These are phyloP conservation scores for Pollenia griseotomentosa DNA, from an alignment of 2,888 invertebrate species.

Conservation along the genomic window DNA sequence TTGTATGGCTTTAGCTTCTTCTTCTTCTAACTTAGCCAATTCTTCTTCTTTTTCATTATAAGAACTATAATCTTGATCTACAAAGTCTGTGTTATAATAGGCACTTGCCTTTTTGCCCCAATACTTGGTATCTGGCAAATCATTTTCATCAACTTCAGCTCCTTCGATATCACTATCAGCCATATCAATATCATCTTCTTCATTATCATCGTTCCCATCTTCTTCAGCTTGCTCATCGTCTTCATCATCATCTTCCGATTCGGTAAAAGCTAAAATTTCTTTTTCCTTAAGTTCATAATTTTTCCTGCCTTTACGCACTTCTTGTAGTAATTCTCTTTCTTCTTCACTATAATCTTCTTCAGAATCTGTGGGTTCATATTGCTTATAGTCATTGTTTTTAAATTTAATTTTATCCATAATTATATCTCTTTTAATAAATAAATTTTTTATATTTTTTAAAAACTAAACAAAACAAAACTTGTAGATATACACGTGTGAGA, in stretches of 20 bases:
- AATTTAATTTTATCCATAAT: slow-evolving; percentile 79
- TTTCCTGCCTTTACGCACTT: slow-evolving; percentile 85
- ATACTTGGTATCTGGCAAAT: slow-evolving; percentile 91
- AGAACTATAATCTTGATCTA: slow-evolving; percentile 91
- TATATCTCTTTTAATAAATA: slow-evolving; percentile 26
- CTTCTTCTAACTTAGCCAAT: slow-evolving; percentile 91
- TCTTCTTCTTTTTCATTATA: slow-evolving; percentile 87
- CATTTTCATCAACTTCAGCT: slow-evolving; percentile 85
- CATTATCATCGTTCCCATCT: slow-evolving; percentile 84
- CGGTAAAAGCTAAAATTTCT: slow-evolving; percentile 87
- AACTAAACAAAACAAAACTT: slow-evolving; percentile 50
- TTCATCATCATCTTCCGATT: slow-evolving; percentile 83
- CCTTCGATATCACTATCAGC: slow-evolving; percentile 92
- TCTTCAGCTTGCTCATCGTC: slow-evolving; percentile 83
- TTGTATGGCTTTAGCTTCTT: slow-evolving; percentile 93
- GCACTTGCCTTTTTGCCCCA: slow-evolving; percentile 93
- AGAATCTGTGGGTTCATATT: slow-evolving; percentile 88
- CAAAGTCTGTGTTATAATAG: slow-evolving; percentile 95
- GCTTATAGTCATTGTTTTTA: slow-evolving; percentile 77
- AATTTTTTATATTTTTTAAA: neutral
- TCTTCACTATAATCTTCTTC: slow-evolving; percentile 89
- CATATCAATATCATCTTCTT: slow-evolving; percentile 84
- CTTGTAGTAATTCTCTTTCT: slow-evolving; percentile 87
- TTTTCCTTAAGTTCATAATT: slow-evolving; percentile 85
- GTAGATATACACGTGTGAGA: slow-evolving; percentile 41